phyloP scores from a whole-genome alignment of 2,797 vertebrate species.

The Epinephelus awoara region DNA sequence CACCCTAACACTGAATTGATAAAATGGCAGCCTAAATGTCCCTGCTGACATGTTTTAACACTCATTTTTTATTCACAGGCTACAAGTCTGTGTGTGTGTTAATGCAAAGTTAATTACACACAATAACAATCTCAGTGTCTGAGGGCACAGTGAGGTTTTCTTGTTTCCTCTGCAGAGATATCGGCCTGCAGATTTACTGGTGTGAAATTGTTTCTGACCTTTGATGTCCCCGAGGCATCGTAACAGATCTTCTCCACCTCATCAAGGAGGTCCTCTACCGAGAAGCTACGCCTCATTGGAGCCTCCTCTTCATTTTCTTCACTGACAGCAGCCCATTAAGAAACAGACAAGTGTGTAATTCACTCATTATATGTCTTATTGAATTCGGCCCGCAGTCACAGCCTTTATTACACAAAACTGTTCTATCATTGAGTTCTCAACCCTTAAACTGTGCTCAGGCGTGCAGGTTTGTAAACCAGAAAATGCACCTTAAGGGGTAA shows the following conservation, averaged over 20 bases:
- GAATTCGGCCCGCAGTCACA: conserved; percentile 7
- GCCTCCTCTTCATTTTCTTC: conserved; percentile 76
- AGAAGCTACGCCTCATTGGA: conserved; percentile 87
- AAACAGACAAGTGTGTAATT: conserved; percentile 8
- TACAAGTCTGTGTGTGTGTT: neutral
- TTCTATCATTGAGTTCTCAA: neutral
- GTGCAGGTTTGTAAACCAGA: neutral
- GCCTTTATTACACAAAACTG: neutral
- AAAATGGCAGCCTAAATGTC: neutral
- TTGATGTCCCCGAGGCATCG: conserved; percentile 81
- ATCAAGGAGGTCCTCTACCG: conserved; percentile 88
- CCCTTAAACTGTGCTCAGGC: neutral
- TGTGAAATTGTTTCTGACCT: conserved; percentile 71
- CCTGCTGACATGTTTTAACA: neutral
- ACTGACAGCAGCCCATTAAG: conserved; percentile 44
- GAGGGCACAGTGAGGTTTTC: neutral
- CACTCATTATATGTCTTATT: conserved; percentile 7
- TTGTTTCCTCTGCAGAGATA: neutral
- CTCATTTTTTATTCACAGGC: neutral
- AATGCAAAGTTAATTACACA: neutral
- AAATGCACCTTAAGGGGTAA: neutral
- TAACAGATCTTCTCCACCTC: conserved; percentile 90
- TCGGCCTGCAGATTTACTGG: neutral
- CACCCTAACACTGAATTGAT: neutral
- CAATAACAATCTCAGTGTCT: neutral